Evolutionary conservation across 1,140 invertebrate species (phyloP), one percentile per base, ranked within the genome.

Genomic region (Popillia japonica): DNA sequence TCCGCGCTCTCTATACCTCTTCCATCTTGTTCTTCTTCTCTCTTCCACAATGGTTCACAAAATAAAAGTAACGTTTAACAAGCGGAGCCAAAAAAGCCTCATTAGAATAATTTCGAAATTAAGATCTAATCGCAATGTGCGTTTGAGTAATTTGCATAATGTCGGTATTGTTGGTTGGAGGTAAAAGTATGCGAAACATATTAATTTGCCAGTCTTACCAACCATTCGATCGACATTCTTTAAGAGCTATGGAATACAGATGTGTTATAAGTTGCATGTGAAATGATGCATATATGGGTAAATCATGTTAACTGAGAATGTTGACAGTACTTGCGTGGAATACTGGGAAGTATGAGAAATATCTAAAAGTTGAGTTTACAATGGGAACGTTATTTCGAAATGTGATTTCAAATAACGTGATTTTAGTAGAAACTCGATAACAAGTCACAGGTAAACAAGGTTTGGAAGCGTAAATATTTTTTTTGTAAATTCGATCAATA

Each of bases 71-170:
- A 55, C 11, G 48, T 55, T 55, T 55, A 55, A 55, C 48, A 17
- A 55, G 48, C 48, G 48, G 48, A 55, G 48, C 48, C 48, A 55
- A 55, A 55, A 55, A 55, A 55, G 48, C 48, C 27, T 55, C 48
- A 55, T 55, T 55, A 55, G 48, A 55, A 55, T 55, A 55, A 55
- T 55, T 55, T 55, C 48, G 48, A 55, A 55, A 55, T 55, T 55
- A 55, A 55, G 48, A 55, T 55, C 48, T 55, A 55, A 55, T 55
- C 48, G 48, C 17, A 55, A 55, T 55, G 48, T n/a, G 48, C 48
- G 14, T 55, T 55, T 55, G 48, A 17, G 17, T 55, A 55, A 55
- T 55, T 55, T 55, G 48, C 48, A 55, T 55, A 55, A 55, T 55
- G 17, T 55, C 48, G 48, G 48, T 55, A 55, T 55, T 55, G 48